phyloP scores from a whole-genome alignment of 2,797 vertebrate genomes.

The Gorsachius magnificus region DNA sequence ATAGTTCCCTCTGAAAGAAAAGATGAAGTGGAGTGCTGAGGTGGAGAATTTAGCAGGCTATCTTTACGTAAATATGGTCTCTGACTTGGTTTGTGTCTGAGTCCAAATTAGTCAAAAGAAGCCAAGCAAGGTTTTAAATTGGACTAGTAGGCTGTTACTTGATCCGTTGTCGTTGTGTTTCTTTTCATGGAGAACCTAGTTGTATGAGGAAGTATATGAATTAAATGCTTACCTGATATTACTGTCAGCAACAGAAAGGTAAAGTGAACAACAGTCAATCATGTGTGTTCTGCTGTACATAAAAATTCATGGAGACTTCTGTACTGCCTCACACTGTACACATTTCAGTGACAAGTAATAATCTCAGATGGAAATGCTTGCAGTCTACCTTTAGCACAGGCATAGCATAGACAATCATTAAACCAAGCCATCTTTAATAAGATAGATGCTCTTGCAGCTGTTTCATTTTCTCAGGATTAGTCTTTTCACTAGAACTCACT shows the following conservation, averaged over 20 bases:
- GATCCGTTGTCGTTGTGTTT: neutral
- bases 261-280: neutral
- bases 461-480: neutral
- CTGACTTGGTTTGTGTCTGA: neutral
- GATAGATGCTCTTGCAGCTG: neutral
- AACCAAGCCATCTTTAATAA: neutral
- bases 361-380: neutral
- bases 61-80: neutral
- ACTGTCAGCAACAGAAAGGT: neutral
- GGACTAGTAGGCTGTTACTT: neutral
- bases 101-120: neutral
- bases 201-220: neutral
- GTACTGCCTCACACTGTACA: neutral
- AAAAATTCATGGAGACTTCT: neutral
- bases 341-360: neutral
- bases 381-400: neutral
- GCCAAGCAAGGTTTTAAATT: neutral
- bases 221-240: neutral
- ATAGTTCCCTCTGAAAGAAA: neutral
- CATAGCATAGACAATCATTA: neutral
- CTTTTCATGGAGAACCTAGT: neutral
- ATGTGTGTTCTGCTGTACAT: neutral
- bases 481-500: neutral
- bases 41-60: neutral
- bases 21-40: neutral